A percentile compares a stretch with the other conserved stretches of the same genome.
Conservation (phyloP, 2,113 vertebrate species). For the Eudorcas thomsonii region DNA sequence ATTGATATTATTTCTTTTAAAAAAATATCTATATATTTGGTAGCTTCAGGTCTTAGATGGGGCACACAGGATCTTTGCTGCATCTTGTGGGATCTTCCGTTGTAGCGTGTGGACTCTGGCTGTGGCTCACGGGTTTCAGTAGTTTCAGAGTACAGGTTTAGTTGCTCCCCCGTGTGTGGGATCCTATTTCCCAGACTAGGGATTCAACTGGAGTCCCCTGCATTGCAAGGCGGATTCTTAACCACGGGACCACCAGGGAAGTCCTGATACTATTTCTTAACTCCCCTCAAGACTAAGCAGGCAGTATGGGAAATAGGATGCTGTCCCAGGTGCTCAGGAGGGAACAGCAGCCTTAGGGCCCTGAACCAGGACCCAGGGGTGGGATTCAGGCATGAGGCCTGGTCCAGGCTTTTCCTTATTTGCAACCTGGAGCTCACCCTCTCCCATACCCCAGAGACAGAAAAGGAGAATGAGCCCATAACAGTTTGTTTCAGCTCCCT, state of each 20-base stretch:
- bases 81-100: neutral
- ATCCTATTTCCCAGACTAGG: neutral
- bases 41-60: neutral
- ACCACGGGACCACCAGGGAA: neutral
- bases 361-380: fast-evolving
- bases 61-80: neutral
- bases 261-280: neutral
- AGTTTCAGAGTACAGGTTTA: neutral
- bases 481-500: neutral
- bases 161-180: neutral
- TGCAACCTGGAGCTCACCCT: neutral
- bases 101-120: neutral
- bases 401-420: neutral
- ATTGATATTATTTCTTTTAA: neutral
- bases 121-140: neutral
- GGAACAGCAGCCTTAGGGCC: neutral
- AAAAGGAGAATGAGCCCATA: fast-evolving
- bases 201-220: neutral
- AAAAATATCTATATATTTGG: neutral
- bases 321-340: neutral
- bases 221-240: neutral
- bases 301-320: fast-evolving
- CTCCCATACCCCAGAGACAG: neutral
- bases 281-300: neutral
- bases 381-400: neutral